Base-by-base conservation (phyloP, 2,888 invertebrate genomes). In the Pocota personata region DNA sequence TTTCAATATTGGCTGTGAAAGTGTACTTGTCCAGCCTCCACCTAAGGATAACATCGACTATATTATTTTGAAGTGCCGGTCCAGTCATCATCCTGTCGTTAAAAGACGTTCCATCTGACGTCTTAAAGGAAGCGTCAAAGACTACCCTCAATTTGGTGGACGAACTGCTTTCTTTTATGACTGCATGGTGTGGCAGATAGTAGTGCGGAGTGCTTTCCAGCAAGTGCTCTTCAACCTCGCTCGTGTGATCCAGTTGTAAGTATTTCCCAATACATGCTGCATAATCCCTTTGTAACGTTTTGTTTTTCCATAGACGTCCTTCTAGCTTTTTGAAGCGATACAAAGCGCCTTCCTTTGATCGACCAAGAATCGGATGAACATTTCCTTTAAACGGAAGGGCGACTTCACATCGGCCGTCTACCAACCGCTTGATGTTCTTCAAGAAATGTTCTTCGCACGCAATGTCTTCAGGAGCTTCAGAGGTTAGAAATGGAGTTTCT, bases 1-100 rank as follows among this genome's bases (percentile, higher is more conserved):
- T 88, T 5, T 57, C 43, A 7, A 87, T 67, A 27, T 88, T 84
- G 3, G 77, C 84, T 1, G 83, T 87, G 6, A 69, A 21, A 10
- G 69, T 84, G 7, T 40, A 87, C 6, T 46, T 72, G 46, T 72
- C 64, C 64, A n/a, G n/a, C n/a, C n/a, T n/a, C n/a, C n/a, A n/a
- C n/a, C n/a, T n/a, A n/a, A n/a, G n/a, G n/a, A n/a, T n/a, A n/a
- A n/a, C n/a, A n/a, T n/a, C n/a, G n/a, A n/a, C n/a, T n/a, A n/a
- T n/a, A n/a, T n/a, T n/a, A n/a, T n/a, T n/a, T n/a, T n/a, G n/a
- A n/a, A n/a, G n/a, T n/a, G n/a, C n/a, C n/a, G n/a, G n/a, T n/a
- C n/a, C n/a, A n/a, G n/a, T n/a, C n/a, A n/a, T n/a, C n/a, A n/a
- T n/a, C n/a, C n/a, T n/a, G n/a, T n/a, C n/a, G n/a, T n/a, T n/a